A percentile compares a stretch with the other conserved stretches of the same genome.
Evolutionary conservation across 2,797 vertebrate genomes (phyloP).

Genomic region (Heterohyrax brucei): DNA sequence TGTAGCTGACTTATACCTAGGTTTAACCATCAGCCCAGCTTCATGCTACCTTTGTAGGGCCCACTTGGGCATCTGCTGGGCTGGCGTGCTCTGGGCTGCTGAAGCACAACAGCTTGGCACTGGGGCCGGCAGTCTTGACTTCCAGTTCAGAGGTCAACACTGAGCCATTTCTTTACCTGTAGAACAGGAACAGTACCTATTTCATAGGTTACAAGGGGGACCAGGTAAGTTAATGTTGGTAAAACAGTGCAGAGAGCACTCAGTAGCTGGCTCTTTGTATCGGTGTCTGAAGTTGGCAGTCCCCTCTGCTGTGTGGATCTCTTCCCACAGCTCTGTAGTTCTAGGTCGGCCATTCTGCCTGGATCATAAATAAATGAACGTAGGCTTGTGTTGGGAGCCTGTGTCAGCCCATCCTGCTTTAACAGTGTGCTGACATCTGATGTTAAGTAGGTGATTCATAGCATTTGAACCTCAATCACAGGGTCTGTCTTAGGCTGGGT

Average conservation of each 20-base stretch:
- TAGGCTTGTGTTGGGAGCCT: too few species aligned
- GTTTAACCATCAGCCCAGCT: background rate
- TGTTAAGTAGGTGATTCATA: background rate
- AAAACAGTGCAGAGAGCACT: background rate
- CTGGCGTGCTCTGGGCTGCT: fast-evolving
- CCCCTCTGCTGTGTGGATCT: background rate
- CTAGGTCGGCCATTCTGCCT: background rate
- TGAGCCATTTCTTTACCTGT: too few species aligned
- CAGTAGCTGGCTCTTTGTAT: background rate
- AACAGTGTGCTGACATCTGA: background rate
- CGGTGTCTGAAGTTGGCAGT: background rate
- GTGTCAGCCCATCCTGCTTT: background rate
- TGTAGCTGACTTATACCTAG: background rate
- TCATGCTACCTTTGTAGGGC: background rate
- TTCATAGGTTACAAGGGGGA: background rate
- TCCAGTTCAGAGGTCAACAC: background rate
- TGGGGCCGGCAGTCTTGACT: background rate
- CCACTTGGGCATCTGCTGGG: fast-evolving
- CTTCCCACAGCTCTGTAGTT: fast-evolving
- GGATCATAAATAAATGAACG: background rate
- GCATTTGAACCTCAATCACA: fast-evolving
- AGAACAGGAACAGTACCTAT: too few species aligned
- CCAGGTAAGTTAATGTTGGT: background rate
- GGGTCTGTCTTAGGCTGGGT: too few species aligned
- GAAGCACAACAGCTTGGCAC: background rate